A percentile compares a stretch with the other conserved stretches of the same genome.
Evolutionary conservation across 2,888 invertebrate genomes (phyloP).

Genomic region (Lithophane socia): DNA sequence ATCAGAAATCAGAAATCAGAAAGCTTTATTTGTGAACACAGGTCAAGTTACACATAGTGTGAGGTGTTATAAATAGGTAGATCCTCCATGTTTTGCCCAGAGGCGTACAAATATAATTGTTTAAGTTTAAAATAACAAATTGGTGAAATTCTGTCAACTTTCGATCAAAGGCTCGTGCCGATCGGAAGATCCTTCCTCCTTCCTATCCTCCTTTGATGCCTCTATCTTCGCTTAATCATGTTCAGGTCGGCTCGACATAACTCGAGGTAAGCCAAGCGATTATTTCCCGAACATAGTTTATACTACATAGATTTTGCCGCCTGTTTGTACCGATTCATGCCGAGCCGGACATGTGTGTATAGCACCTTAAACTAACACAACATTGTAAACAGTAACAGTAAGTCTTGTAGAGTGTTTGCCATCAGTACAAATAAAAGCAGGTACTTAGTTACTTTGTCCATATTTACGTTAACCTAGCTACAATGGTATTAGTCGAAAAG

Average conservation of each 20-base stretch:
- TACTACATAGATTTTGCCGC: neutral
- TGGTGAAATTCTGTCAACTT: too few species aligned
- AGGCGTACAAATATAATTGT: too few species aligned
- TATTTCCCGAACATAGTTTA: neutral
- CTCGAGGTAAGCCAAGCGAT: neutral
- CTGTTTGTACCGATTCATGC: neutral
- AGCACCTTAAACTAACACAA: neutral
- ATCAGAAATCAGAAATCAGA: too few species aligned
- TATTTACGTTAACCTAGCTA: slow-evolving; percentile 46
- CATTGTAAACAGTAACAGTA: neutral
- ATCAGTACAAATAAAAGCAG: slow-evolving; percentile 25
- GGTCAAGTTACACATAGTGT: too few species aligned
- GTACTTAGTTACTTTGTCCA: slow-evolving; percentile 28
- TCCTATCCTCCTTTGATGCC: too few species aligned
- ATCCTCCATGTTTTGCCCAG: too few species aligned
- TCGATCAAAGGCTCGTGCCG: too few species aligned
- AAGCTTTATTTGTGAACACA: too few species aligned
- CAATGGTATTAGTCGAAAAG: slow-evolving; percentile 69
- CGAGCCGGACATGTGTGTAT: neutral
- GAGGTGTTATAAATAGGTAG: too few species aligned
- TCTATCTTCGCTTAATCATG: neutral
- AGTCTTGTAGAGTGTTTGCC: slow-evolving; percentile 18
- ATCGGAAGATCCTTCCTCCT: too few species aligned
- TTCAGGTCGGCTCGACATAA: neutral
- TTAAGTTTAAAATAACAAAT: too few species aligned